phyloP scores from a whole-genome alignment of 1,140 invertebrate species.

The Leptinotarsa undecemlineata region DNA sequence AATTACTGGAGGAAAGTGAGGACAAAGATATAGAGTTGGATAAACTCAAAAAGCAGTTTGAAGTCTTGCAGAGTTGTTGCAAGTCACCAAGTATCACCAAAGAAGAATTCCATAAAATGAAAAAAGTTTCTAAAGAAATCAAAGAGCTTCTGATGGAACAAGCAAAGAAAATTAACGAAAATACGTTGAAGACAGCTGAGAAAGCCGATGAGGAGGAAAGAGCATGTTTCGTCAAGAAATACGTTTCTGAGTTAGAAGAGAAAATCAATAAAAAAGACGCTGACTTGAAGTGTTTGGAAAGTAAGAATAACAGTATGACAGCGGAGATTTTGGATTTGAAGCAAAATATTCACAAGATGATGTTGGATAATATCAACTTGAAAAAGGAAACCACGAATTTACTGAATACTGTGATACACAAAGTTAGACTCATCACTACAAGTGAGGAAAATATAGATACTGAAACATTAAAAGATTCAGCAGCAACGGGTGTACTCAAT shows the following conservation, averaged over 20 bases:
- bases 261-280: background rate
- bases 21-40: constrained; percentile 14
- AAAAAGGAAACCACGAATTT: constrained; percentile 1
- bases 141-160: background rate
- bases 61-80: background rate
- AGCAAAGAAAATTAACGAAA: background rate
- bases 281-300: background rate
- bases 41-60: constrained; percentile 4
- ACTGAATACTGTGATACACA: background rate
- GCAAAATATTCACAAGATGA: background rate
- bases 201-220: constrained; percentile 6
- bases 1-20: background rate
- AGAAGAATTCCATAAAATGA: constrained; percentile 10
- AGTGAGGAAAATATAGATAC: constrained; percentile 10
- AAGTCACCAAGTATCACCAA: background rate
- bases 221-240: background rate
- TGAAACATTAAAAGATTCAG: background rate
- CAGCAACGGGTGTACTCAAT: constrained; percentile 15
- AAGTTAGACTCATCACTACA: background rate
- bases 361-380: constrained; percentile 14
- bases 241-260: background rate
- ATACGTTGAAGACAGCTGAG: background rate
- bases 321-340: background rate
- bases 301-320: background rate
- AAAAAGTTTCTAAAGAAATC: background rate